Evolutionary conservation across 2,888 invertebrate species (phyloP), one percentile per base, ranked within the genome.

Genomic region (Lithosia quadra): DNA sequence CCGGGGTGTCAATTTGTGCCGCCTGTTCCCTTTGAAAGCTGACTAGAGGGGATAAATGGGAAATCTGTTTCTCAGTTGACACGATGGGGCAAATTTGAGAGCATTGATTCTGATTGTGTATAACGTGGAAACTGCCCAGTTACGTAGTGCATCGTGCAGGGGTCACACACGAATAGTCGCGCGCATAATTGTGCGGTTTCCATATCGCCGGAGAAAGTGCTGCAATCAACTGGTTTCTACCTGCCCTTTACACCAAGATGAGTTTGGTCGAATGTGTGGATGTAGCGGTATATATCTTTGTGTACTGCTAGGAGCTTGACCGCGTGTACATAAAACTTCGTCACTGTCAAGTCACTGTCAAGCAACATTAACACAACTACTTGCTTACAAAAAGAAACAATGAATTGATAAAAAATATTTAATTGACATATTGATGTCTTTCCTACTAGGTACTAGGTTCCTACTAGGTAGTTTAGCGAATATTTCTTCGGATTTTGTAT

Each of bases 111-210:
- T 18, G 18, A 43, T 18, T 43, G 4, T 43, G 18, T 43, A 43
- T n/a, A n/a, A 18, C 9, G n/a, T 49, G 8, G 49, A n/a, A 49
- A 49, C 49, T 49, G 49, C 18, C n/a, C 8, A 3, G 9, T 13
- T 56, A 28, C 13, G 11, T 4, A 22, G 7, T 43, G 49, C 24
- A 63, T 9, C 4, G 24, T 36, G 33, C 61, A 24, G 24, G 56
- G 72, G 76, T 72, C 68, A 71, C 81, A 71, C 61, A 34, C 71
- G 68, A 76, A 69, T 49, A 68, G 68, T 53, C 68, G 39, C 64
- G 39, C 53, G 21, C 67, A 71, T 79, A 81, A 79, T 80, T 74
- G 72, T 73, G 70, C 59, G 75, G 68, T 81, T 81, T 81, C 82
- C 71, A 76, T 68, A 66, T 65, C 67, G 24, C 65, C 24, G 64